These are phyloP conservation scores for Poecilia wingei DNA, from an alignment of 2,797 vertebrate species.

Conservation along the genomic window DNA sequence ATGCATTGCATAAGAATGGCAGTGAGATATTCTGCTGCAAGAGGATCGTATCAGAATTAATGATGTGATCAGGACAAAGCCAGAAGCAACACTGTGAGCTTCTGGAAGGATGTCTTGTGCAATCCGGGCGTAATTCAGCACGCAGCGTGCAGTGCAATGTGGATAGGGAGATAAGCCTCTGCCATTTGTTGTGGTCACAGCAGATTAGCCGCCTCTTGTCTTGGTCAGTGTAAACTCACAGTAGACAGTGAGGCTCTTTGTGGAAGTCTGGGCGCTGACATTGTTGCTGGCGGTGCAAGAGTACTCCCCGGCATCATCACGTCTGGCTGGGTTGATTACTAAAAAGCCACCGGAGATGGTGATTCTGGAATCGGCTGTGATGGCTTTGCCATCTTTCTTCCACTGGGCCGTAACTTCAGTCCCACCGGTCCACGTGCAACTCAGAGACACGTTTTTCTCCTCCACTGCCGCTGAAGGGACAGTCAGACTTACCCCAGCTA, in stretches of 20 bases:
- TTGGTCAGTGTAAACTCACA: constrained; percentile 75
- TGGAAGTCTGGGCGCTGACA: constrained; percentile 69
- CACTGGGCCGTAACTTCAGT: constrained; percentile 69
- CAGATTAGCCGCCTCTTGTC: constrained; percentile 53
- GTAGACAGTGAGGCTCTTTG: constrained; percentile 74
- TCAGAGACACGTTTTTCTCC: constrained; percentile 69
- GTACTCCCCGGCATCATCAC: constrained; percentile 76
- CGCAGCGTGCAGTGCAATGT: constrained; percentile 28
- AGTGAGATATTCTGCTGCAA: constrained; percentile 4
- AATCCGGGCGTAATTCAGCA: constrained; percentile 29
- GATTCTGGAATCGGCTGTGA: constrained; percentile 68
- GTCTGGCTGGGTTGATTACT: constrained; percentile 70
- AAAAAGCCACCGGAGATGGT: constrained; percentile 68
- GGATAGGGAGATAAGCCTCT: constrained; percentile 54
- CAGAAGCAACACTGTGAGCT: constrained; percentile 31
- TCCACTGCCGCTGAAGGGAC: constrained; percentile 72
- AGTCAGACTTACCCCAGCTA: constrained; percentile 65
- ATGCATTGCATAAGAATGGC: neutral
- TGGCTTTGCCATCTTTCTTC: constrained; percentile 62
- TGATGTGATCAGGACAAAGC: constrained; percentile 41
- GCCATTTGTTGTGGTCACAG: constrained; percentile 52
- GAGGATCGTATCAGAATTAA: constrained; percentile 30
- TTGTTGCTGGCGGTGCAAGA: constrained; percentile 79
- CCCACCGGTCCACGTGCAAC: constrained; percentile 73
- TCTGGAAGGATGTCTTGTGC: constrained; percentile 24